Conservation (phyloP, 92 coral and sea anemone species). For the Parazoanthus swiftii region DNA sequence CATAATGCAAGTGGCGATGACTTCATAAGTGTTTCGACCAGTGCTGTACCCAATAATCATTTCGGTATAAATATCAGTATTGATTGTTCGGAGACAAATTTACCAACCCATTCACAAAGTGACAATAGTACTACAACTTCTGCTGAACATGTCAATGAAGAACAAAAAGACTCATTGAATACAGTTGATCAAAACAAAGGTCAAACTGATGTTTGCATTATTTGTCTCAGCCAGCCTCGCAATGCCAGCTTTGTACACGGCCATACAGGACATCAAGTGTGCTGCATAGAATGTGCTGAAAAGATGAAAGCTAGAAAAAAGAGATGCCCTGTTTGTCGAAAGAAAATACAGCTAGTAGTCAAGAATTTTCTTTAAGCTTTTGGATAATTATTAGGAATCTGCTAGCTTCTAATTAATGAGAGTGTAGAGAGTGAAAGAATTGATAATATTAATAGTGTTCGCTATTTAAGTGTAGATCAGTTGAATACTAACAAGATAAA, state of each 20-base stretch:
- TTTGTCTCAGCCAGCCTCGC: slow-evolving; percentile 84
- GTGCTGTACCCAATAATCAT: background rate
- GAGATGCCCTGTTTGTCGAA: slow-evolving; percentile 93
- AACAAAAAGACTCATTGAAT: background rate
- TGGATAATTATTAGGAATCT: background rate
- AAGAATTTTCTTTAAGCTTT: slow-evolving; percentile 77
- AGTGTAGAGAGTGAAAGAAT: background rate
- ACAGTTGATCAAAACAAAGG: slow-evolving; percentile 9
- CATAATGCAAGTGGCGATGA: background rate
- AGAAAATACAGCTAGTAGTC: slow-evolving; percentile 78
- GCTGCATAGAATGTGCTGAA: slow-evolving; percentile 88
- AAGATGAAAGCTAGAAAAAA: slow-evolving; percentile 79
- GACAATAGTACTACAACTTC: slow-evolving; percentile 9
- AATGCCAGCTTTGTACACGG: slow-evolving; percentile 93
- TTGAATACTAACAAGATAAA: too few relatives aligned
- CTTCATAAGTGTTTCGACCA: background rate
- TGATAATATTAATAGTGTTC: too few relatives aligned
- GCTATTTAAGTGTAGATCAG: too few relatives aligned
- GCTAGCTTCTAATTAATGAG: background rate
- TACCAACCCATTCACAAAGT: background rate
- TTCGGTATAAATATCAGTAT: background rate
- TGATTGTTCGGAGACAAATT: background rate
- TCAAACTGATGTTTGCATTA: slow-evolving; percentile 62
- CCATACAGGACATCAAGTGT: slow-evolving; percentile 92
- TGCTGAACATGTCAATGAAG: background rate